Evolutionary conservation across 2,113 vertebrate species (phyloP).

Genomic region (Willisornis vidua): DNA sequence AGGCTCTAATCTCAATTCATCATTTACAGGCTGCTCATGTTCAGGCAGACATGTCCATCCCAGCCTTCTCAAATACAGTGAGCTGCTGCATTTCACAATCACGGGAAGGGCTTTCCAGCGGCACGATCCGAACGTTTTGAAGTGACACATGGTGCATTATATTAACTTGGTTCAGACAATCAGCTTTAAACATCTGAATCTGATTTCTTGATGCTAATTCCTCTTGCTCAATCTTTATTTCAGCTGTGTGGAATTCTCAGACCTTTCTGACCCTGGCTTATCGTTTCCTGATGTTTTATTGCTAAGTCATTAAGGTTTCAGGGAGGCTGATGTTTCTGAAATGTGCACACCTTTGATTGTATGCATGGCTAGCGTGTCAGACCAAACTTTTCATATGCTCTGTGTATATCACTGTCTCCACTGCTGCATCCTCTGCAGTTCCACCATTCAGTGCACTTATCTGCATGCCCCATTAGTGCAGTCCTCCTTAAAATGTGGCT

Average conservation of each 20-base stretch:
- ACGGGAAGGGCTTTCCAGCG: slow-evolving; percentile 59
- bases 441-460: not conserved
- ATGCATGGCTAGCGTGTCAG: not conserved
- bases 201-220: slow-evolving; percentile 67
- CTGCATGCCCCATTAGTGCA: not conserved
- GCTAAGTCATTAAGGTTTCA: slow-evolving; percentile 37
- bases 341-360: slow-evolving; percentile 47
- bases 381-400: not conserved
- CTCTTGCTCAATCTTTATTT: slow-evolving; percentile 68
- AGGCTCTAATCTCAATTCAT: not conserved
- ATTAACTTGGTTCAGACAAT: slow-evolving; percentile 56
- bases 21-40: slow-evolving; percentile 3
- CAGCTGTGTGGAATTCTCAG: slow-evolving; percentile 57
- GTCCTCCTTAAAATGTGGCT: slow-evolving; percentile 59
- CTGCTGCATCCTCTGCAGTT: not conserved
- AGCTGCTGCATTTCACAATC: slow-evolving; percentile 53
- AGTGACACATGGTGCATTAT: slow-evolving; percentile 65
- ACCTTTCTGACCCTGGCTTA: slow-evolving; percentile 11
- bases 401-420: slow-evolving; percentile 36
- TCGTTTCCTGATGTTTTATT: slow-evolving; percentile 14
- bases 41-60: slow-evolving; percentile 6
- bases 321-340: slow-evolving; percentile 37
- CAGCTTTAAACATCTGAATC: slow-evolving; percentile 66
- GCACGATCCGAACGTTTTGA: slow-evolving; percentile 52
- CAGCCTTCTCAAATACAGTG: not conserved